These are phyloP conservation scores for Andrena bicolor DNA, from an alignment of 2,888 invertebrate genomes.

Conservation along the genomic window DNA sequence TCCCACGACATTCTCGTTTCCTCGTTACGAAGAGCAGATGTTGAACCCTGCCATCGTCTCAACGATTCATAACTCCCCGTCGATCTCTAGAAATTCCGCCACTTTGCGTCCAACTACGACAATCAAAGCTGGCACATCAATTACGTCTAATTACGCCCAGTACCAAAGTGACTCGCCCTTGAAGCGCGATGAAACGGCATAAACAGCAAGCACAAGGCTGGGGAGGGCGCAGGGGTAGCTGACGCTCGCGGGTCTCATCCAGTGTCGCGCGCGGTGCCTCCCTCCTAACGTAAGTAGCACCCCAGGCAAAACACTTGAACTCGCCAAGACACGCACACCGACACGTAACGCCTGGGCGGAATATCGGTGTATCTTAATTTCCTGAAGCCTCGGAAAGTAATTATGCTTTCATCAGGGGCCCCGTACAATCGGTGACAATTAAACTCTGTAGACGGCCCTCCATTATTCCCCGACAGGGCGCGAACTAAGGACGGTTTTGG, in stretches of 20 bases:
- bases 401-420: slow-evolving; percentile 58
- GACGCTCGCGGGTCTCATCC: not conserved
- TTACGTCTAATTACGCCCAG: slow-evolving; percentile 3
- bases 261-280: not conserved
- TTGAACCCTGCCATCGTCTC: not conserved
- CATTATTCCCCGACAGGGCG: slow-evolving; percentile 58
- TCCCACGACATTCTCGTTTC: slow-evolving; percentile 24
- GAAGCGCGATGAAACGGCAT: too few species aligned
- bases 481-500: slow-evolving; percentile 49
- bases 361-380: slow-evolving; percentile 65
- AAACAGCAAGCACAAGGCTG: too few species aligned
- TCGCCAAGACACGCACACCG: slow-evolving; percentile 11
- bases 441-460: slow-evolving; percentile 56
- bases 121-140: slow-evolving; percentile 5
- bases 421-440: slow-evolving; percentile 65
- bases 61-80: not conserved
- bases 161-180: too few species aligned
- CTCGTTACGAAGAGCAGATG: slow-evolving; percentile 6
- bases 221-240: not conserved
- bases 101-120: not conserved
- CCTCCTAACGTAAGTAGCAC: not conserved
- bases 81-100: slow-evolving; percentile 9
- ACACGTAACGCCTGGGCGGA: not conserved
- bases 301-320: not conserved
- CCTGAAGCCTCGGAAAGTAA: slow-evolving; percentile 59